Conservation (phyloP, 2,797 vertebrate genomes). For the Myoxocephalus aenaeus region DNA sequence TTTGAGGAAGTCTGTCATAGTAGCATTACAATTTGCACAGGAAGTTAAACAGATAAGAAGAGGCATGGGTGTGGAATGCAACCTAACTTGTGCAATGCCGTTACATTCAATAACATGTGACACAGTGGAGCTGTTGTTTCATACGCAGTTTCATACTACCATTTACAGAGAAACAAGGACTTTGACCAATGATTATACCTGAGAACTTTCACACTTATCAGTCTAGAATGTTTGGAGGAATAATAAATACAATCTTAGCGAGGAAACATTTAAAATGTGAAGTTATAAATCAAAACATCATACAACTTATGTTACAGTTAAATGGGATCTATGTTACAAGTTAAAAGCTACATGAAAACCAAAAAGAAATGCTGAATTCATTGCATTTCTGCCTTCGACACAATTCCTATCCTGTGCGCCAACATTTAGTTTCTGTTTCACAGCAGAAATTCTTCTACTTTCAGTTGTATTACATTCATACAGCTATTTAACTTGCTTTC, state of each 20-base stretch:
- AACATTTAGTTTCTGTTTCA: conserved; percentile 56
- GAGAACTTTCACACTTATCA: conserved; percentile 16
- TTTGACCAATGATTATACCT: conserved; percentile 34
- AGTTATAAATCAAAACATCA: background rate
- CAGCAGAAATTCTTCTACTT: conserved; percentile 53
- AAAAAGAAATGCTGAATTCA: background rate
- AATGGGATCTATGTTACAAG: background rate
- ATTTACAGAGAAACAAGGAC: conserved; percentile 31
- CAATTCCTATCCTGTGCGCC: background rate
- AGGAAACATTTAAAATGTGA: conserved; percentile 2
- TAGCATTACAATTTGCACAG: background rate
- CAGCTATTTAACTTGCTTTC: conserved; percentile 55
- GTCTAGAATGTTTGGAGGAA: background rate
- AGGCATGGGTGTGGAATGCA: background rate
- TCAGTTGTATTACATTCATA: conserved; percentile 45
- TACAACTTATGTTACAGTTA: background rate
- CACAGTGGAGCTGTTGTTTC: conserved; percentile 25
- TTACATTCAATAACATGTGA: conserved; percentile 16
- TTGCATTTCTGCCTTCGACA: background rate
- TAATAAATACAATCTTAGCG: background rate
- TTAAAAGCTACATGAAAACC: background rate
- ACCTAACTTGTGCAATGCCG: background rate
- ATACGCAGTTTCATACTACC: background rate
- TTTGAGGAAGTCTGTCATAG: background rate
- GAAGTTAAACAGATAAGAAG: background rate